phyloP scores from a whole-genome alignment of 1,140 invertebrate genomes.

The Phocides pigmalion region DNA sequence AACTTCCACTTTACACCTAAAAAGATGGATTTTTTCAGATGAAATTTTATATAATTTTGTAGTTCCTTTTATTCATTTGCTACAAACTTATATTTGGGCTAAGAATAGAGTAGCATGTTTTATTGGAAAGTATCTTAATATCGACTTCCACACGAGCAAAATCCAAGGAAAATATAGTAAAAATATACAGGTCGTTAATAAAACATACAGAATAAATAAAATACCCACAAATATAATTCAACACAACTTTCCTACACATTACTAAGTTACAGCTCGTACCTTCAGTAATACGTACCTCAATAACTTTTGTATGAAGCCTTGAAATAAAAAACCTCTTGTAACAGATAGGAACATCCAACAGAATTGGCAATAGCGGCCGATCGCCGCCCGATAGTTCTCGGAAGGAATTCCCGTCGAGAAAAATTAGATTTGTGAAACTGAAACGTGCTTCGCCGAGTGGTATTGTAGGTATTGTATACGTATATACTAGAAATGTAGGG shows the following conservation, averaged over 20 bases:
- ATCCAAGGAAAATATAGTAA: no score
- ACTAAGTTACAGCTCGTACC: background rate
- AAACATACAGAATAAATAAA: background rate
- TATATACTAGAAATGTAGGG: no score
- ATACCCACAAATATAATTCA: background rate
- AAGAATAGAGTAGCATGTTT: no score
- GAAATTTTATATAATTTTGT: no score
- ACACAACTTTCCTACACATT: background rate
- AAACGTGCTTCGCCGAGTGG: conserved; percentile 34
- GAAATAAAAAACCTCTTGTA: conserved; percentile 24
- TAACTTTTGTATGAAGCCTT: conserved; percentile 1
- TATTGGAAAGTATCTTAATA: no score
- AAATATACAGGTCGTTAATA: no score
- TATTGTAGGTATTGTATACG: no score
- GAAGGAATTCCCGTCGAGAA: conserved; percentile 41
- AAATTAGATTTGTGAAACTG: conserved; percentile 45
- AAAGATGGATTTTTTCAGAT: no score
- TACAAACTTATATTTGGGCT: no score
- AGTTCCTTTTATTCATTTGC: no score
- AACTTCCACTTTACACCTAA: no score
- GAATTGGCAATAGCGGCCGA: conserved; percentile 39
- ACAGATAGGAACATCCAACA: conserved; percentile 36
- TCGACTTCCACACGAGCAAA: no score
- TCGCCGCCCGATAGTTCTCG: conserved; percentile 37
- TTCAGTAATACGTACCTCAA: background rate